Base-by-base conservation (phyloP, 2,113 vertebrate genomes). In the Hypanus sabinus region DNA sequence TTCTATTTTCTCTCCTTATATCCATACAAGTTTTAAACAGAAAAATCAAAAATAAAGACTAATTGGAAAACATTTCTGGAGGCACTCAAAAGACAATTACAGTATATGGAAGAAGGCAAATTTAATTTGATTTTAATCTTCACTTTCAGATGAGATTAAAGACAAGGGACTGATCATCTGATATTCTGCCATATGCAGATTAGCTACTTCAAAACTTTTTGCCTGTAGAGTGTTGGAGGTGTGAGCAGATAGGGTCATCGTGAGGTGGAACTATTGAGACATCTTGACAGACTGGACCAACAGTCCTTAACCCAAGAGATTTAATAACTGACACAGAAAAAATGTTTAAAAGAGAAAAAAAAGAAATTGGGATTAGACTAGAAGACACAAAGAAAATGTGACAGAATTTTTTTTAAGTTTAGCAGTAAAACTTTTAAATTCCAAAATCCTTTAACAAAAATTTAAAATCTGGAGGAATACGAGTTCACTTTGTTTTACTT, bases 101-200 rank as follows among this genome's bases (percentile, higher is more conserved):
- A 46, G 46, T 46, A 20, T 30, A 18, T 33, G 60, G 60, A 68
- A 62, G 14, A 65, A 90, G 30, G 30, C 85, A 68, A 90, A 90
- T 30, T 6, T 90, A 90, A 68, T 90, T 90, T 65, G 85, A 90
- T n/a, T 90, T 68, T 68, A 68, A 68, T 65, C 60, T 65, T 65
- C 30, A 88, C 30, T 65, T 90, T 90, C 60, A 90, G n/a, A 90
- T 65, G 30, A 65, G 83, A 90, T 65, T 65, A 16, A 68, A 90
- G 60, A n/a, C 60, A 65, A 9, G 14, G 14, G 20, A 60, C 46
- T 3, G 27, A 85, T 85, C 38, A 22, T 0, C 80, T 38, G 24
- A 46, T 24, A 85, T 57, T 24, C 27, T 2, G 22, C 14, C 24
- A 24, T 46, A 27, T 30, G 81, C 46, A 22, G 3, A 9, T 57